Evolutionary conservation across 2,888 invertebrate genomes (phyloP).

Genomic region (Listrodromus nycthemerus): DNA sequence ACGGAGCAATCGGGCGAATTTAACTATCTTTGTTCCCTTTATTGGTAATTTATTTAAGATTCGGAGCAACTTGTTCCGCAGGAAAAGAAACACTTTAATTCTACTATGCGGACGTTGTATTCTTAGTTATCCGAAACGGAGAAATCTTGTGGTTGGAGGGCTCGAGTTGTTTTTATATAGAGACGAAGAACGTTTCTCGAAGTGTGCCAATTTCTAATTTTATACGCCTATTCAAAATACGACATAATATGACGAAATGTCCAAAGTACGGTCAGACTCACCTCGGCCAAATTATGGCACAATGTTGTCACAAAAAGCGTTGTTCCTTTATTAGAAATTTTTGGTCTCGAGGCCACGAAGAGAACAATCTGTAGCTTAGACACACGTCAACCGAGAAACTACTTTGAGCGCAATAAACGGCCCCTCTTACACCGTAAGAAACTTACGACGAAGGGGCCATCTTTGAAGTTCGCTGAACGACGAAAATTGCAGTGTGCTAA

Average conservation of each 20-base stretch:
- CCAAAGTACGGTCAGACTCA: neutral
- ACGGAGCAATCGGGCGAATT: neutral
- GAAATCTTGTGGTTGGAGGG: neutral
- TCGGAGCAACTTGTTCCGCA: neutral
- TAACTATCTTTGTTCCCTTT: neutral
- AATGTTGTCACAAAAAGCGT: neutral
- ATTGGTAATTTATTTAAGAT: conserved; percentile 3
- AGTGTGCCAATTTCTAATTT: neutral
- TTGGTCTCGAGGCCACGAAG: neutral
- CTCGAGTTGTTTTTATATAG: no score
- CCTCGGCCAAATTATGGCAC: neutral
- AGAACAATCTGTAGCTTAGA: neutral
- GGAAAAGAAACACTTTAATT: neutral
- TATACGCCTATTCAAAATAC: neutral
- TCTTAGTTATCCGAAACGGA: neutral
- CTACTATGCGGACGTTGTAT: neutral
- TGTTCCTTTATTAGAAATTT: neutral
- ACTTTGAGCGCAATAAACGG: conserved; percentile 40
- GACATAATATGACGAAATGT: neutral
- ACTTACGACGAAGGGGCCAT: conserved; percentile 31
- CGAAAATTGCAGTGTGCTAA: neutral
- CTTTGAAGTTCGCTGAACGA: conserved; percentile 23
- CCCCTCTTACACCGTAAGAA: neutral
- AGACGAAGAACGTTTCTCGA: neutral
- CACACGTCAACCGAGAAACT: conserved; percentile 18